Percentiles rank a stretch among this genome's conserved stretches.
Evolutionary conservation across 1,140 invertebrate species (phyloP).

Genomic region (Scaptodrosophila lebanonensis): DNA sequence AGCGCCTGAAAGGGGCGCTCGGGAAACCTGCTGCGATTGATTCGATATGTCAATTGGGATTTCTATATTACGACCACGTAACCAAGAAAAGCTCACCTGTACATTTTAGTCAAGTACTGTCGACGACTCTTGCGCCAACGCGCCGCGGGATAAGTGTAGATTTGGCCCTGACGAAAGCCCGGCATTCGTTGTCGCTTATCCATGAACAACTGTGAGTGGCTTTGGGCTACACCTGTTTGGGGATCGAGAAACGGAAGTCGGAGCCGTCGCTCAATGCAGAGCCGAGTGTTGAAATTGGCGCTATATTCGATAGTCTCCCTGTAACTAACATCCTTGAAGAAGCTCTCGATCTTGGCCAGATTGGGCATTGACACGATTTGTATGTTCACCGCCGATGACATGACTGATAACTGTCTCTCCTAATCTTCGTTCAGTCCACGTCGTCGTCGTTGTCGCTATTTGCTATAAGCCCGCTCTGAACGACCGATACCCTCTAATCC

Average conservation of each 20-base stretch:
- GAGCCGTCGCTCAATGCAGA: conserved; percentile 93
- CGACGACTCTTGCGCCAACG: conserved; percentile 75
- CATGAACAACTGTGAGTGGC: conserved; percentile 94
- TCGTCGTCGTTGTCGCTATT: conserved; percentile 12
- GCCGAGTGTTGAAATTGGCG: conserved; percentile 92
- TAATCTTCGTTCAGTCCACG: neutral
- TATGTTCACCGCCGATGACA: conserved; percentile 79
- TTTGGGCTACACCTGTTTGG: conserved; percentile 96
- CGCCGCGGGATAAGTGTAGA: conserved; percentile 91
- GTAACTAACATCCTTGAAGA: conserved; percentile 92
- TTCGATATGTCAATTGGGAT: neutral
- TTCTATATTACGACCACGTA: neutral
- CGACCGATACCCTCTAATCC: no score
- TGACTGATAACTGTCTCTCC: conserved; percentile 13
- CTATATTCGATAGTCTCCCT: conserved; percentile 96
- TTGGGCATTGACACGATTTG: conserved; percentile 84
- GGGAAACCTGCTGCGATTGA: conserved; percentile 51
- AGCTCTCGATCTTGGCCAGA: conserved; percentile 88
- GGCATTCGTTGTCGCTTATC: conserved; percentile 91
- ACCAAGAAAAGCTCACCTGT: conserved; percentile 46
- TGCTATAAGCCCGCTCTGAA: no score
- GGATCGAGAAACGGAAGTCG: conserved; percentile 96
- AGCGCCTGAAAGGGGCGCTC: conserved; percentile 73
- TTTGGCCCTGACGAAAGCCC: conserved; percentile 90
- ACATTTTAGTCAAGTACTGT: conserved; percentile 76